Evolutionary conservation across 2,797 vertebrate genomes (phyloP).

Genomic region (Argya squamiceps): DNA sequence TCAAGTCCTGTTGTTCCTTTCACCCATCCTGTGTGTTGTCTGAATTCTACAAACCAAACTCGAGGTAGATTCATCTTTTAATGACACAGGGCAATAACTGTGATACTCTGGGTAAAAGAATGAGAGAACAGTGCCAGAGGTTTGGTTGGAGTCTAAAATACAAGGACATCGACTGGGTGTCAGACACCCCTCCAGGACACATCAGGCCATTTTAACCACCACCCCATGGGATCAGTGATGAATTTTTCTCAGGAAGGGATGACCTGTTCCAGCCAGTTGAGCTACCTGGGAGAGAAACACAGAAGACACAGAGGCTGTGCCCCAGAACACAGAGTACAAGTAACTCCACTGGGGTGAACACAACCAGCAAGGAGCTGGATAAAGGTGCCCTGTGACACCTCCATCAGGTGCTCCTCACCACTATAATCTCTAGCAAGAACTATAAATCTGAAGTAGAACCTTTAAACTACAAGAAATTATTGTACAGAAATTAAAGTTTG

Average conservation of each 20-base stretch:
- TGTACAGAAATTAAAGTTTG: neutral
- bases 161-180: fast-evolving
- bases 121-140: neutral
- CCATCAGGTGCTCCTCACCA: neutral
- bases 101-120: neutral
- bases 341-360: neutral
- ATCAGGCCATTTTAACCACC: neutral
- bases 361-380: neutral
- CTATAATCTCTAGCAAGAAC: neutral
- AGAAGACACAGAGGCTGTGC: neutral
- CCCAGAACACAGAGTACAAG: neutral
- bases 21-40: fast-evolving
- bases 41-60: neutral
- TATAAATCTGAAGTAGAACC: neutral
- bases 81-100: neutral
- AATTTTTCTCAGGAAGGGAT: neutral
- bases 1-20: neutral
- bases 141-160: neutral
- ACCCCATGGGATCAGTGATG: neutral
- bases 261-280: neutral
- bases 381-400: neutral
- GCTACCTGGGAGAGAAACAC: neutral
- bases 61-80: neutral
- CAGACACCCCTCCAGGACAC: neutral
- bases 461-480: neutral